Percentiles rank a stretch among this genome's conserved stretches.
phyloP scores from a whole-genome alignment of 1,140 invertebrate species.

The Muscidifurax raptorellus region DNA sequence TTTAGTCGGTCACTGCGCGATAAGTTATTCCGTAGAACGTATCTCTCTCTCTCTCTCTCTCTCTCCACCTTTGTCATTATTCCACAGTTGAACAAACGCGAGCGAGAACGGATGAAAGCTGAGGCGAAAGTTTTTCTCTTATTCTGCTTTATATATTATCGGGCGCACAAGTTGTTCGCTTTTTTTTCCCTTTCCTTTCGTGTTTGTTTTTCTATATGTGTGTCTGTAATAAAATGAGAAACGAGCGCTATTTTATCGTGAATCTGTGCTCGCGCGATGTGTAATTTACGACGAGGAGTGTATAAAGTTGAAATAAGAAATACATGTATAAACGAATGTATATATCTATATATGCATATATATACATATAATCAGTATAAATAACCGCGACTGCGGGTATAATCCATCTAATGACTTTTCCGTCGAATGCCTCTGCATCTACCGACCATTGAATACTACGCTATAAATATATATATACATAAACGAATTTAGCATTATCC shows the following conservation, averaged over 20 bases:
- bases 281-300: neutral
- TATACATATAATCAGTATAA: too few species aligned
- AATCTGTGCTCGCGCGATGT: neutral
- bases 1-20: conserved; percentile 3
- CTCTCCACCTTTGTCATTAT: neutral
- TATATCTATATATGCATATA: too few species aligned
- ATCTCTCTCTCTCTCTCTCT: neutral
- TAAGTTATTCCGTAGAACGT: neutral
- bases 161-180: neutral
- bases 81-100: neutral
- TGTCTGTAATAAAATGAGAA: neutral
- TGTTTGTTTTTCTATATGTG: neutral
- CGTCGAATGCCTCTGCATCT: neutral
- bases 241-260: neutral
- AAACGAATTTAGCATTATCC: neutral
- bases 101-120: neutral
- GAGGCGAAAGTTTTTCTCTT: neutral
- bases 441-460: neutral
- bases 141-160: neutral
- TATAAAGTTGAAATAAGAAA: neutral
- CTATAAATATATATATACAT: too few species aligned
- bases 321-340: too few species aligned
- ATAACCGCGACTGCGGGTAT: neutral
- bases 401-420: neutral
- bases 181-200: neutral